Conservation (phyloP, 2,888 invertebrate species). For the Eilema griseolum region DNA sequence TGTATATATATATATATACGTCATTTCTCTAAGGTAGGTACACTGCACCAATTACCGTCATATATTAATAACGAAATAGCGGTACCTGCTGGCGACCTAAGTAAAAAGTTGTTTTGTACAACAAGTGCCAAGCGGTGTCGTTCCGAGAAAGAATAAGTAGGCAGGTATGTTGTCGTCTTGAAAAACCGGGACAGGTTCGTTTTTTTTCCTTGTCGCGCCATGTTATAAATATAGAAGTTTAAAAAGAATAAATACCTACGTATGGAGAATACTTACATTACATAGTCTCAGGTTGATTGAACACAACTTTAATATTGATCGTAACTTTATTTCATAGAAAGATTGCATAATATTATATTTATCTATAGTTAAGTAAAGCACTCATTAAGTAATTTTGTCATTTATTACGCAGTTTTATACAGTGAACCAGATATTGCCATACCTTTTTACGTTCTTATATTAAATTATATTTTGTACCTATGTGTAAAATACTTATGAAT, state of each 20-base stretch:
- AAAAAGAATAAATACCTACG: too few relatives aligned
- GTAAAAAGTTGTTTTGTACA: slow-evolving; percentile 5
- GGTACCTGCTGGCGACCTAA: neutral
- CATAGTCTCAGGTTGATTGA: too few relatives aligned
- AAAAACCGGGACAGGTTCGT: slow-evolving; percentile 1
- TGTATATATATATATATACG: too few relatives aligned
- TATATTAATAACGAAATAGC: neutral
- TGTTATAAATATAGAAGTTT: neutral
- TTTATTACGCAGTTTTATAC: neutral
- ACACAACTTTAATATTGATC: neutral
- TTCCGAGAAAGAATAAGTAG: neutral
- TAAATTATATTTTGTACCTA: too few relatives aligned
- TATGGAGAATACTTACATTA: too few relatives aligned
- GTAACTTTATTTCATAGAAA: neutral
- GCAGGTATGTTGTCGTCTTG: slow-evolving; percentile 1
- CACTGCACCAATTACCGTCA: neutral
- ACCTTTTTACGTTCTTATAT: too few relatives aligned
- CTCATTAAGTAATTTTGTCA: neutral
- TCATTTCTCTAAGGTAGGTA: neutral
- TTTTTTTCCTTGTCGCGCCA: neutral
- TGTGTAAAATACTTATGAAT: neutral
- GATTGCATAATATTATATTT: neutral
- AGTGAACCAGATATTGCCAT: too few relatives aligned
- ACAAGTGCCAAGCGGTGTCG: neutral
- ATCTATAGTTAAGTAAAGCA: neutral